Base-by-base conservation (phyloP, 2,113 vertebrate species). In the Ciconia stormi region DNA sequence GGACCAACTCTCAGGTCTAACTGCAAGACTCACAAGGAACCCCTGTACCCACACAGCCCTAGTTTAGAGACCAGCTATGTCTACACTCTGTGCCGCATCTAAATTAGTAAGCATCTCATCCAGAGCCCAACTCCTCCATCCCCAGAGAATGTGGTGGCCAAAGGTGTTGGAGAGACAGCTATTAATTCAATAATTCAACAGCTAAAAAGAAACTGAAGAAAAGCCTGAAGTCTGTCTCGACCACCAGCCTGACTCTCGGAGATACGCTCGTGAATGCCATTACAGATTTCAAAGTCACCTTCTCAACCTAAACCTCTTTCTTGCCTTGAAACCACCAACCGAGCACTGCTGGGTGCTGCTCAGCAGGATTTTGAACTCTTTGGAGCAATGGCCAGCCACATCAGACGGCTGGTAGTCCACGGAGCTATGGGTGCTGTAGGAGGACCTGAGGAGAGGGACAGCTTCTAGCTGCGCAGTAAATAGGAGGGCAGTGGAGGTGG, bases 401-500 rank as follows among this genome's bases (percentile, higher is more conserved):
- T 46, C 30, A 65, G 46, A 10, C 14, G 22, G 14, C 27, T 65
- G 20, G 32, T 44, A 38, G n/a, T 34, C 27, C 30, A 67, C 1
- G 2, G 66, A 82, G 38, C 38, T 44, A 15, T 18, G 32, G n/a
- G 25, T 1, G 3, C 59, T 63, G 15, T 0, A 62, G 34, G 8
- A 71, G 11, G 16, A 59, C 13, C 25, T 11, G 15, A 74, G 50
- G 18, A 83, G 14, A 30, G 3, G 22, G n/a, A 59, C 22, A 63
- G 25, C 55, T 86, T 32, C 47, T n/a, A 82, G 61, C 18, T 52
- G 26, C 8, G 3, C 1, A 27, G 5, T 3, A 38, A 71, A 32
- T 0, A 25, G 14, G 9, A 76, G 16, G 19, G 20, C 3, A 6
- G 36, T 0, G 0, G 58, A 85, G 83, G 8, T 30, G 8, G 58